phyloP scores from a whole-genome alignment of 2,888 invertebrate genomes.

The Apantesis nais region DNA sequence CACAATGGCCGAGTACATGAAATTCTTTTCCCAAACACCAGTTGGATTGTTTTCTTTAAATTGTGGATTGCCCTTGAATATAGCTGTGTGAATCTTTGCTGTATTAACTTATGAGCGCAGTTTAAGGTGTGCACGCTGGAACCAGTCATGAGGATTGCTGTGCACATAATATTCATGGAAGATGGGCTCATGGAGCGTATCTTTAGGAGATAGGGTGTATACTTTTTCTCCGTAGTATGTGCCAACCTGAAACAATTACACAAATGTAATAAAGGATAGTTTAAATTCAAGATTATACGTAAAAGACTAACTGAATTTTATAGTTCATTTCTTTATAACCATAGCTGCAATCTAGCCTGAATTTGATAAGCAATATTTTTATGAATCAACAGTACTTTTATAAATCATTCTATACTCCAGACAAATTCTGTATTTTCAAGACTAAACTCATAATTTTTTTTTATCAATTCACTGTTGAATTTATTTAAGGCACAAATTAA shows the following conservation, averaged over 20 bases:
- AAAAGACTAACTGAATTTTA: no score
- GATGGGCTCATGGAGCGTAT: constrained; percentile 87
- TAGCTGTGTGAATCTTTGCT: neutral
- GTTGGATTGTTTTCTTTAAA: neutral
- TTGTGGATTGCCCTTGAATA: constrained; percentile 3
- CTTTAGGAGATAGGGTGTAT: constrained; percentile 88
- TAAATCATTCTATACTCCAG: no score
- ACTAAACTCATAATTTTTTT: no score
- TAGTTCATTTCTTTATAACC: no score
- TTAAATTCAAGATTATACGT: neutral
- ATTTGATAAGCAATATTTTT: no score
- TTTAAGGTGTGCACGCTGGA: constrained; percentile 82
- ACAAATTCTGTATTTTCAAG: no score
- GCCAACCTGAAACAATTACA: constrained; percentile 86
- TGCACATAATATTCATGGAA: constrained; percentile 91
- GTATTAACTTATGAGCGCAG: constrained; percentile 77
- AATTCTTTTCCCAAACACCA: neutral
- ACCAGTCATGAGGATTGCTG: constrained; percentile 78
- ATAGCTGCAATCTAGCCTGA: no score
- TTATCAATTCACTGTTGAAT: no score
- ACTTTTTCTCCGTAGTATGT: constrained; percentile 94
- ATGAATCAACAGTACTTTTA: no score
- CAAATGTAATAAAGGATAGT: neutral
- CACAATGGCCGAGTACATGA: neutral
- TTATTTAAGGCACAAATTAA: no score